Evolutionary conservation across 1,140 invertebrate species (phyloP), one percentile per base, ranked within the genome.

Genomic region (Solenopsis fugax): DNA sequence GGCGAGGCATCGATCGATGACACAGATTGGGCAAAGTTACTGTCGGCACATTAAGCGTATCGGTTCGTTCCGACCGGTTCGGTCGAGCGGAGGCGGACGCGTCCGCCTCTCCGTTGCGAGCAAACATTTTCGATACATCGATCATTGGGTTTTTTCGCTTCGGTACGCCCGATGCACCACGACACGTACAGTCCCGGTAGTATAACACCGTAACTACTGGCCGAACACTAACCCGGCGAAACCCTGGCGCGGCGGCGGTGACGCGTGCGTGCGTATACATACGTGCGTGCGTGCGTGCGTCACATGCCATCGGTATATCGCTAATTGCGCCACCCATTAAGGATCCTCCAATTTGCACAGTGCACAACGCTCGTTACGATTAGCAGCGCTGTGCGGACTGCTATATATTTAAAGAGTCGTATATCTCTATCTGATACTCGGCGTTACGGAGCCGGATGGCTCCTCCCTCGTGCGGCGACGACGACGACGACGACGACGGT

Each of bases 321-420:
- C 89, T 91, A 91, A 91, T 91, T 91, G 90, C 90, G 52, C 89
- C 60, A 56, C 78, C 89, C 90, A 91, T 91, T 91, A 91, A 91
- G 85, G 89, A 89, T 91, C 82, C 87, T 91, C 87, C 89, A 90
- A 91, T 90, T 91, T 91, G 87, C 80, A 89, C 85, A 91, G 87
- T 73, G 90, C 89, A 89, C 65, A 69, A 69, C 77, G 81, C 85
- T 89, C 85, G 90, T 91, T 91, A 86, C 89, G 81, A 88, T 80
- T 87, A 76, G 62, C 50, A 48, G 82, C 56, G 72, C 41, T 60
- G 67, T 54, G 72, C 60, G 60, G 50, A 50, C n/a, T 58, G 62
- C 29, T 37, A 77, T 91, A 56, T 88, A 88, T 88, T 88, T 90
- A 78, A 91, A 86, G 89, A 64, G 77, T 48, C 85, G 87, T 91